Conservation (phyloP, 2,888 invertebrate genomes). For the Drosophila mayaguana region DNA sequence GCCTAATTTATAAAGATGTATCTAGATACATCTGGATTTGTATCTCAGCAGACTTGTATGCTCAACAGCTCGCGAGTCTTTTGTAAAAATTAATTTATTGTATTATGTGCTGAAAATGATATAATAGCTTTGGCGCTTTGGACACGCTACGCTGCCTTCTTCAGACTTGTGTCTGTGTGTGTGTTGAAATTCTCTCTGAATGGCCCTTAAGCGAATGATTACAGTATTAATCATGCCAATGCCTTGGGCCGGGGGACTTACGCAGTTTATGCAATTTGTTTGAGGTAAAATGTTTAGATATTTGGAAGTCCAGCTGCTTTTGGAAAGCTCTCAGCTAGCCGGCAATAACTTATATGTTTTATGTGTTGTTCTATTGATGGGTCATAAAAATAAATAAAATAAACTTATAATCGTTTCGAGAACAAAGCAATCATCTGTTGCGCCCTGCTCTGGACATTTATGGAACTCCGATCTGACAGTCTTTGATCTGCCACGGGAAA, state of each 20-base stretch:
- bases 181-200: conserved; percentile 61
- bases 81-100: conserved; percentile 70
- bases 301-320: conserved; percentile 28
- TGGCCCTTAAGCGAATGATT: conserved; percentile 36
- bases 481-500: conserved; percentile 20
- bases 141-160: conserved; percentile 17
- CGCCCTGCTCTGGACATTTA: conserved; percentile 32
- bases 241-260: conserved; percentile 32
- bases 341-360: conserved; percentile 25
- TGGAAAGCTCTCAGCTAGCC: conserved; percentile 14
- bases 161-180: neutral
- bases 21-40: conserved; percentile 29
- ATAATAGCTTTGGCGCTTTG: conserved; percentile 40
- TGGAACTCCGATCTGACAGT: neutral
- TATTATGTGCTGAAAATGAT: conserved; percentile 75
- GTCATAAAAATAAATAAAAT: conserved; percentile 19
- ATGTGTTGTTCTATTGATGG: conserved; percentile 20
- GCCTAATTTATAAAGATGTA: conserved; percentile 13
- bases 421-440: conserved; percentile 46
- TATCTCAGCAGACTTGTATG: conserved; percentile 36
- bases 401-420: conserved; percentile 31
- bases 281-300: conserved; percentile 22
- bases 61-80: conserved; percentile 27
- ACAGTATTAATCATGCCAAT: conserved; percentile 64
- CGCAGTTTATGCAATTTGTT: conserved; percentile 58